Percentiles rank a stretch among this genome's conserved stretches.
Conservation (phyloP, 2,888 invertebrate species). For the Nebria brevicollis region DNA sequence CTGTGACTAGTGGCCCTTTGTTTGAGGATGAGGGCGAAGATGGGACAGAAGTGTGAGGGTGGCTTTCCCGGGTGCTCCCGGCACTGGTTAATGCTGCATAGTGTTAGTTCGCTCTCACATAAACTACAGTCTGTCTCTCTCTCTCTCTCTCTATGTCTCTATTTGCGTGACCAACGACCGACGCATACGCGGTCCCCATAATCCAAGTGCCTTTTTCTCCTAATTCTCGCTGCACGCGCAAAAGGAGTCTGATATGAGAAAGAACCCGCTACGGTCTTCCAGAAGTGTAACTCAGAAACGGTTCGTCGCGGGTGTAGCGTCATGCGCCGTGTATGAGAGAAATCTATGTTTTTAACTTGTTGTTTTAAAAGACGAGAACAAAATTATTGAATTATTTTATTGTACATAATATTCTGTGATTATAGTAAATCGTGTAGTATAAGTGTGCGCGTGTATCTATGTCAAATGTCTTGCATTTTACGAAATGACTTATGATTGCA, state of each 20-base stretch:
- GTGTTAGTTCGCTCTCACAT: constrained; percentile 6
- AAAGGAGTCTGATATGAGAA: constrained; percentile 15
- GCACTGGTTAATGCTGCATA: constrained; percentile 55
- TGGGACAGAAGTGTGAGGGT: constrained; percentile 84
- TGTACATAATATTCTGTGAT: constrained; percentile 42
- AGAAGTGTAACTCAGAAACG: constrained; percentile 9
- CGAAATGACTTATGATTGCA: not conserved
- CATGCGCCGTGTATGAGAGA: not conserved
- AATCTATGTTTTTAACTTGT: constrained; percentile 3
- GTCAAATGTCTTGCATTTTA: not conserved
- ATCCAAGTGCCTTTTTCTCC: constrained; percentile 40
- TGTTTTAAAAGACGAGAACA: not conserved
- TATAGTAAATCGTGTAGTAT: constrained; percentile 27
- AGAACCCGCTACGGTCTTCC: constrained; percentile 24
- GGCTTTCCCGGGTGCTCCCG: constrained; percentile 60
- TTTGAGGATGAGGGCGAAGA: constrained; percentile 91
- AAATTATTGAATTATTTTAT: constrained; percentile 10
- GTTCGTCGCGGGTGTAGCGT: constrained; percentile 3
- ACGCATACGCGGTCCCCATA: constrained; percentile 22
- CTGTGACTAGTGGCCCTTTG: constrained; percentile 76
- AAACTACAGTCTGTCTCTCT: constrained; percentile 2
- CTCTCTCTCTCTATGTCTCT: not conserved
- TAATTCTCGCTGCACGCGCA: constrained; percentile 24
- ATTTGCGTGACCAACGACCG: constrained; percentile 20
- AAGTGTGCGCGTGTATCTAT: constrained; percentile 23